Conservation (phyloP, 1,140 invertebrate genomes). For the Dendroctonus ponderosae region DNA sequence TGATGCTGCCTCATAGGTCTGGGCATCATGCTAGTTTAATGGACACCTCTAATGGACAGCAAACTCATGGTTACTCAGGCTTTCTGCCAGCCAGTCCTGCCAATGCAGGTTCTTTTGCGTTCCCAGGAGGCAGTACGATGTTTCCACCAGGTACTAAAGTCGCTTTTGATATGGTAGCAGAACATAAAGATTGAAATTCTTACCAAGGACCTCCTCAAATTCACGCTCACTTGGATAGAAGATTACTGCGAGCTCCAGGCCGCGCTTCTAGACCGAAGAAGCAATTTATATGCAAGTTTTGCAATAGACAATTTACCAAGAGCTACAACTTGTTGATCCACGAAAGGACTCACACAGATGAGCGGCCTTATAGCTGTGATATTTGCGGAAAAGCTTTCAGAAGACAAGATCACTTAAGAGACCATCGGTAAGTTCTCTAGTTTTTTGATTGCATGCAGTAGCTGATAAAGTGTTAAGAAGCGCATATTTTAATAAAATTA, state of each 20-base stretch:
- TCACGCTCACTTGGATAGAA: conserved; percentile 71
- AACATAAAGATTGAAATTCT: neutral
- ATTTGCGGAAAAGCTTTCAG: conserved; percentile 97
- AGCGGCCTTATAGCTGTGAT: conserved; percentile 95
- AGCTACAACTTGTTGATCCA: conserved; percentile 97
- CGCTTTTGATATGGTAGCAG: too few relatives aligned
- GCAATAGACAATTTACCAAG: conserved; percentile 95
- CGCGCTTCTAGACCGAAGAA: conserved; percentile 87
- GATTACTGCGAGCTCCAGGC: conserved; percentile 72
- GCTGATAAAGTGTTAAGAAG: too few relatives aligned
- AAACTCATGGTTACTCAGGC: conserved; percentile 60
- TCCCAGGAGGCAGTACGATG: conserved; percentile 62
- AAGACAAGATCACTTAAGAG: conserved; percentile 91
- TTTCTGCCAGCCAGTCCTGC: conserved; percentile 65
- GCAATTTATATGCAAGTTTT: conserved; percentile 98
- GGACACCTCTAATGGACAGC: conserved; percentile 50
- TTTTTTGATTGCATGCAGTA: neutral
- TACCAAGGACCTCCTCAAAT: conserved; percentile 58
- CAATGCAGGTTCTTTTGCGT: conserved; percentile 60
- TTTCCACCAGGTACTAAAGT: conserved; percentile 58
- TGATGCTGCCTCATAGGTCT: conserved; percentile 56
- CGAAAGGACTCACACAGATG: conserved; percentile 96
- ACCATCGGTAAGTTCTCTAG: conserved; percentile 73
- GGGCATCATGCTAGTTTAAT: conserved; percentile 44
- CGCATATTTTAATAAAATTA: neutral